Base-by-base conservation (phyloP, 2,113 vertebrate species). In the Percina caprodes region DNA sequence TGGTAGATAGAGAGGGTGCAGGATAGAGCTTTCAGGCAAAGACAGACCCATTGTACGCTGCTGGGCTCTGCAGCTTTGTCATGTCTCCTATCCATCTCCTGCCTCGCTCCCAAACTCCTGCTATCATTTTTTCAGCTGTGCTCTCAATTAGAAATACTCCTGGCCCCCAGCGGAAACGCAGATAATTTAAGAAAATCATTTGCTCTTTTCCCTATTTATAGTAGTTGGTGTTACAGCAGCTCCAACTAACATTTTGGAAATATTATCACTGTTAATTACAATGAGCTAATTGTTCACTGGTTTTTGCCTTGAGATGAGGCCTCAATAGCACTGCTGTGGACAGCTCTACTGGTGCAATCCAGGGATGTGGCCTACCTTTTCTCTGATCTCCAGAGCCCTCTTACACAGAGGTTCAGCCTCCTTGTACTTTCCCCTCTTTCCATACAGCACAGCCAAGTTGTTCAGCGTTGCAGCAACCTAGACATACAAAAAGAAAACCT, bases 391-490 rank as follows among this genome's bases (percentile, higher is more conserved):
- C 94, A 99, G 92, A 3, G 98, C 98, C 84, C 98, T 95, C 93
- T 99, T 99, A 80, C 98, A 99, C 82, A 99, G 93, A 0, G 98
- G 98, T 88, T 99, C 98, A 0, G 98, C 98, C 87, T 99, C 98
- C 93, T 97, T 98, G 92, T 99, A 99, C 91, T 99, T 99, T 6
- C 98, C 98, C 54, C 98, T 96, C 92, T 99, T 99, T 77, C 98
- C 98, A 0, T 99, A 99, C 46, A 99, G 95, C 82, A 99, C 98
- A 3, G 97, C 98, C 94, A 99, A 91, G 85, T 99, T 99, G 95
- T 99, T 99, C 80, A 99, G 94, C 0, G 98, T 99, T 5, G 98
- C 98, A 21, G 98, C 98, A 75, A 99, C 98, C 98, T 99, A 88
- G 39, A 89, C 24, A 73, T 11, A 78, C 1, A 80, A 3, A 66